Evolutionary conservation across 1,140 invertebrate genomes (phyloP).

Genomic region (Lamellibrachia luymesi): DNA sequence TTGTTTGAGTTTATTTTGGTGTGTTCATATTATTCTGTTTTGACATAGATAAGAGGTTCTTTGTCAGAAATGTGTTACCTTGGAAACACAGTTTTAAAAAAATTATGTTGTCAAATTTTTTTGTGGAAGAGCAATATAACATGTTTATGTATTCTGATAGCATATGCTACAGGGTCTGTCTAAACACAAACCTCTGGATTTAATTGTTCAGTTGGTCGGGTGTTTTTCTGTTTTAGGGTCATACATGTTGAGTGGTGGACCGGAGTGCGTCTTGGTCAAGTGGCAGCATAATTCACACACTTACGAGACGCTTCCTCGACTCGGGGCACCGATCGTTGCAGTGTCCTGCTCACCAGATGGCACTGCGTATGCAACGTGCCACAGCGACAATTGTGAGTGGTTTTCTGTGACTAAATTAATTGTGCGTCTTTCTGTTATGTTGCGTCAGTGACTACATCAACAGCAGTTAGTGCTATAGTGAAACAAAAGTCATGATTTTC

Average conservation of each 20-base stretch:
- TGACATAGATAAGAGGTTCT: too few species aligned
- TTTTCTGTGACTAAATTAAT: conserved; percentile 27
- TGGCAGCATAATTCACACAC: conserved; percentile 62
- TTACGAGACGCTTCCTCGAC: conserved; percentile 68
- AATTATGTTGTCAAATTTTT: background rate
- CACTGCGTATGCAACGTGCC: conserved; percentile 67
- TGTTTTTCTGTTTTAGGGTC: conserved; percentile 57
- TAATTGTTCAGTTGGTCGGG: conserved; percentile 21
- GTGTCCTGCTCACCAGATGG: conserved; percentile 68
- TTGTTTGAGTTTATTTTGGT: too few species aligned
- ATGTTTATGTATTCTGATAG: background rate
- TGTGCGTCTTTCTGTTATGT: background rate
- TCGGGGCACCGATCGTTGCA: conserved; percentile 70
- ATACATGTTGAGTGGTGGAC: conserved; percentile 73
- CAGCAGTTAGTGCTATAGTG: too few species aligned
- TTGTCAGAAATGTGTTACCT: too few species aligned
- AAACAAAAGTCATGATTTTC: too few species aligned
- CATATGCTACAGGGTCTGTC: background rate
- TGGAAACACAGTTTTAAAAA: background rate
- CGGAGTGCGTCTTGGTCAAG: conserved; percentile 77
- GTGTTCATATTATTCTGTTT: too few species aligned
- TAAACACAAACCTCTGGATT: conserved; percentile 6
- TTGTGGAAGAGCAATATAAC: background rate
- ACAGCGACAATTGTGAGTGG: conserved; percentile 70
- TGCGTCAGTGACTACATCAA: too few species aligned